Evolutionary conservation across 2,888 invertebrate species (phyloP), one percentile per base, ranked within the genome.

Genomic region (Melipona beecheii): DNA sequence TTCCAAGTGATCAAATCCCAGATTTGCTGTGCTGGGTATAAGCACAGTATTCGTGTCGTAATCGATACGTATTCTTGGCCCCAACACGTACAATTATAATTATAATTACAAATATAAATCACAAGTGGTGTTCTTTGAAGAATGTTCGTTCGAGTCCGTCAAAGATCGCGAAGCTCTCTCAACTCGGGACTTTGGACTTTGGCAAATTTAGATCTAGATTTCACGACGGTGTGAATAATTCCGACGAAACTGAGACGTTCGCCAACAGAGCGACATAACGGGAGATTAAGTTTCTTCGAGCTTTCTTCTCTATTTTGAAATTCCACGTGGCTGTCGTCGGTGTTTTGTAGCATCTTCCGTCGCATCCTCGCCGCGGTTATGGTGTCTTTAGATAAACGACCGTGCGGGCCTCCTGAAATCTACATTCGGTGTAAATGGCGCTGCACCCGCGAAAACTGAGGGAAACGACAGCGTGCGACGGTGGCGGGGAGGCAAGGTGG

Each of bases 401-500:
- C 69, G 54, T 50, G 68, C 49, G 68, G n/a, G 66, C 60, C 60
- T 58, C 21, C 74, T 60, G 62, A 85, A 88, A 88, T 88, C 86
- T 86, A 87, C 87, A 82, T 86, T 87, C 71, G 79, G 82, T 78
- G 87, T 87, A 87, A 88, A 88, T 84, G 84, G 71, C 82, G 73
- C n/a, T 52, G 69, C 43, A 56, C 24, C 27, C n/a, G 60, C 62
- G 75, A 68, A 75, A 54, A 21, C 49, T 17, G 31, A 56, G 65
- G 24, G 15, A 60, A 52, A 62, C 60, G 62, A 73, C 73, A 36
- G 52, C 36, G n/a, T 15, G 27, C n/a, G 31, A 31, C 31, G 19
- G 1, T 21, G 66, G 9, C 3, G 19, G 3, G 36, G 52, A 15
- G 6, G 9, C 17, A 36, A n/a, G 19, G 49, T 50, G 11, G 73